These are phyloP conservation scores for Ceratosolen solmsi DNA, from an alignment of 1,140 invertebrate species.

Conservation along the genomic window DNA sequence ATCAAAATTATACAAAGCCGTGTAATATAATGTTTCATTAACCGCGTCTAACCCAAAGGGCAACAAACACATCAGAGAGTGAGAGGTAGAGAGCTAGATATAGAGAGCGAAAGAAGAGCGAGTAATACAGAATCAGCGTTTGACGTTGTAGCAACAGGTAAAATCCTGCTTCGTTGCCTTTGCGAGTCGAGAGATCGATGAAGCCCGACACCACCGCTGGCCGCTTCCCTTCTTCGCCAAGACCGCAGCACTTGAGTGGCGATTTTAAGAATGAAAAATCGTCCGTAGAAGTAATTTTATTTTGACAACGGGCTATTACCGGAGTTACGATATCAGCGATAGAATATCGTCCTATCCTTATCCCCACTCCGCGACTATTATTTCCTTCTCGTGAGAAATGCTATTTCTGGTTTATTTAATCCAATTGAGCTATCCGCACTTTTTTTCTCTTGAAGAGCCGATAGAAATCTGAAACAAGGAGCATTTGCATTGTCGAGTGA, in stretches of 20 bases:
- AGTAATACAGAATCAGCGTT: not conserved
- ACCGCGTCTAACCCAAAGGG: not conserved
- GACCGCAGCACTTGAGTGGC: not conserved
- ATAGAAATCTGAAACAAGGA: not conserved
- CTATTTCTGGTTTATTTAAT: too few species aligned
- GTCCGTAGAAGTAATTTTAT: slow-evolving; percentile 5
- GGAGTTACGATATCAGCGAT: not conserved
- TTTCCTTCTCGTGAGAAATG: too few species aligned
- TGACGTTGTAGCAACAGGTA: slow-evolving; percentile 21
- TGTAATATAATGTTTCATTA: slow-evolving; percentile 21
- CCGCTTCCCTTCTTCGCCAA: not conserved
- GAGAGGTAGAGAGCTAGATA: not conserved
- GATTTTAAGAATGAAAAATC: slow-evolving; percentile 28
- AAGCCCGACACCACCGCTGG: not conserved
- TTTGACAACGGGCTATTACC: not conserved
- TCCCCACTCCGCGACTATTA: too few species aligned
- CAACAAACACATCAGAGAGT: not conserved
- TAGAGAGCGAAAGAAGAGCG: not conserved
- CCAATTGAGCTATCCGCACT: not conserved
- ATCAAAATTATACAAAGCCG: not conserved
- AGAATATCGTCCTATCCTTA: not conserved
- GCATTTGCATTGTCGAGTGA: not conserved
- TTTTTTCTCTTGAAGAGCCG: not conserved
- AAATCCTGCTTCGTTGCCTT: not conserved
- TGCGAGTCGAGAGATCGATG: not conserved